These are phyloP conservation scores for Apamea anceps DNA, from an alignment of 2,888 invertebrate species.

Conservation along the genomic window DNA sequence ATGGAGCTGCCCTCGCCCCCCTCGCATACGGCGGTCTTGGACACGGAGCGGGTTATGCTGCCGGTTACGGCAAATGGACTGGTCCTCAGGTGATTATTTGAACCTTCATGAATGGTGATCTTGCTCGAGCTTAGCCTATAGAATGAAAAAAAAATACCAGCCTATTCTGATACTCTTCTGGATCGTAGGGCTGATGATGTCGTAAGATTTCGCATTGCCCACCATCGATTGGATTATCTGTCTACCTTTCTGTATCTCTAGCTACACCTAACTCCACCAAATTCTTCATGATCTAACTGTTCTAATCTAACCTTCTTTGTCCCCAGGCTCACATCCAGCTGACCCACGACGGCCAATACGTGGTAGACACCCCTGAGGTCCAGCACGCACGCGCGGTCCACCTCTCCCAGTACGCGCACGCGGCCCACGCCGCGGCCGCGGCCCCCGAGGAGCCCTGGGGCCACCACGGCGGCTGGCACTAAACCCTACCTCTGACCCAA, in stretches of 20 bases:
- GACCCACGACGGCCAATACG: conserved; percentile 88
- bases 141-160: no score
- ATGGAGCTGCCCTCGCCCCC: conserved; percentile 73
- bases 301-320: background rate
- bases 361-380: conserved; percentile 88
- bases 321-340: conserved; percentile 87
- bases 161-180: no score
- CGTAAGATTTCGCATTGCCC: background rate
- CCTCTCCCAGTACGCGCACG: conserved; percentile 84
- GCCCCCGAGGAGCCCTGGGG: conserved; percentile 87
- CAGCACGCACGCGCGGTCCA: conserved; percentile 88
- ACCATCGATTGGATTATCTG: background rate
- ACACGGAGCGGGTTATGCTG: conserved; percentile 76
- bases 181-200: background rate
- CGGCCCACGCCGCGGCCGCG: conserved; percentile 86
- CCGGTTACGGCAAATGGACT: conserved; percentile 87
- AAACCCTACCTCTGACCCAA: conserved; percentile 81
- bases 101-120: no score
- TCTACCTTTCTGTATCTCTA: background rate
- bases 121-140: no score
- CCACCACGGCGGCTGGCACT: conserved; percentile 84
- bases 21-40: conserved; percentile 73
- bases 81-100: conserved; percentile 78
- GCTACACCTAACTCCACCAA: accelerated
- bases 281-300: background rate